Percentiles rank a stretch among this genome's conserved stretches.
Evolutionary conservation across 1,140 invertebrate genomes (phyloP).

Genomic region (Lordiphosa collinella): DNA sequence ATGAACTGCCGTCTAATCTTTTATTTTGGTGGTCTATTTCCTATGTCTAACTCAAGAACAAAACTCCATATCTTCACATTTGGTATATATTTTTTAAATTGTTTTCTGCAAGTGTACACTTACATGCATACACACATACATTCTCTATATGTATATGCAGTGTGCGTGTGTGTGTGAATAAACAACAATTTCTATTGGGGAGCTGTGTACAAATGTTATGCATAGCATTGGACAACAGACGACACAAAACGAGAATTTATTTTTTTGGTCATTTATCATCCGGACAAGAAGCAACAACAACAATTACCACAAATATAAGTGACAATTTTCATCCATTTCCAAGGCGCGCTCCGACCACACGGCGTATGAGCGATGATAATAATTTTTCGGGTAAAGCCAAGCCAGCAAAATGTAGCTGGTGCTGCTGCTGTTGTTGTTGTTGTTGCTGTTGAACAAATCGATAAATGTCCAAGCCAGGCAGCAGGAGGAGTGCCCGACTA

Average conservation of each 20-base stretch:
- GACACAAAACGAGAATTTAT: conserved; percentile 6
- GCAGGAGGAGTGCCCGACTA: too few species aligned
- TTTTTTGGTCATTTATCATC: conserved; percentile 13
- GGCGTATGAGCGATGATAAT: conserved; percentile 5
- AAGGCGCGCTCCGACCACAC: not conserved
- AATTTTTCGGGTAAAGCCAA: conserved; percentile 2
- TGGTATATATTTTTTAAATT: too few species aligned
- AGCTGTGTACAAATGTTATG: conserved; percentile 11
- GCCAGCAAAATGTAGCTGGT: not conserved
- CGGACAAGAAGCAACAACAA: conserved; percentile 10
- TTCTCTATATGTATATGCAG: not conserved
- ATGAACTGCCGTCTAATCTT: too few species aligned
- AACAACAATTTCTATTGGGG: conserved; percentile 11
- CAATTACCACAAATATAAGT: conserved; percentile 12
- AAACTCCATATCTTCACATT: too few species aligned
- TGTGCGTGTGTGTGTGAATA: not conserved
- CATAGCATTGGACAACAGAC: conserved; percentile 9
- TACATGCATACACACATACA: too few species aligned
- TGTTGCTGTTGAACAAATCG: conserved; percentile 7
- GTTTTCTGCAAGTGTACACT: too few species aligned
- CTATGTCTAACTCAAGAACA: too few species aligned
- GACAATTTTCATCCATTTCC: conserved; percentile 9
- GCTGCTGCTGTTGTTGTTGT: not conserved
- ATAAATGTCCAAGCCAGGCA: not conserved
- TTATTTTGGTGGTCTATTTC: too few species aligned